Conservation (phyloP, 1,140 invertebrate species). For the Wiebesia pumilae region DNA sequence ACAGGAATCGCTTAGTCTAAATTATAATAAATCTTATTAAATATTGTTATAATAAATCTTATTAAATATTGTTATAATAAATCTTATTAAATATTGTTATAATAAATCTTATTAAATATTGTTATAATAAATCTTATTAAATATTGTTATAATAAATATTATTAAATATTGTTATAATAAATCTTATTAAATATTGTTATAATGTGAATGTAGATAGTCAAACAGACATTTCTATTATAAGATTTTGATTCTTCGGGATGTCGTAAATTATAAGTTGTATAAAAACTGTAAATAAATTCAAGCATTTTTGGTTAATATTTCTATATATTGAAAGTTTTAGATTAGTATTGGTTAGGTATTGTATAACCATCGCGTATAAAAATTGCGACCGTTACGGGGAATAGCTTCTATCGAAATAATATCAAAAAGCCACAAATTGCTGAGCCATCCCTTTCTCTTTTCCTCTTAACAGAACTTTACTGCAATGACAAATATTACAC, state of each 20-base stretch:
- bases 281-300: slow-evolving; percentile 1
- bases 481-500: neutral
- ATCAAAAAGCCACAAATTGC: too few species aligned
- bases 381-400: neutral
- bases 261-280: neutral
- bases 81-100: too few species aligned
- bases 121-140: too few species aligned
- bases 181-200: neutral
- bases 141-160: too few species aligned
- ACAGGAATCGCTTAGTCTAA: too few species aligned
- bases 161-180: too few species aligned
- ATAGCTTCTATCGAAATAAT: too few species aligned
- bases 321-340: neutral
- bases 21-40: too few species aligned
- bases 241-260: neutral
- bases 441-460: too few species aligned
- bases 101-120: too few species aligned
- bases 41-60: too few species aligned
- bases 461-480: neutral
- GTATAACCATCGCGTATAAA: neutral
- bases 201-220: neutral
- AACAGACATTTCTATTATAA: neutral
- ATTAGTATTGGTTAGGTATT: neutral
- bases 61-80: too few species aligned
- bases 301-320: neutral